Base-by-base conservation (phyloP, 2,797 vertebrate species). In the Bufotes viridis region DNA sequence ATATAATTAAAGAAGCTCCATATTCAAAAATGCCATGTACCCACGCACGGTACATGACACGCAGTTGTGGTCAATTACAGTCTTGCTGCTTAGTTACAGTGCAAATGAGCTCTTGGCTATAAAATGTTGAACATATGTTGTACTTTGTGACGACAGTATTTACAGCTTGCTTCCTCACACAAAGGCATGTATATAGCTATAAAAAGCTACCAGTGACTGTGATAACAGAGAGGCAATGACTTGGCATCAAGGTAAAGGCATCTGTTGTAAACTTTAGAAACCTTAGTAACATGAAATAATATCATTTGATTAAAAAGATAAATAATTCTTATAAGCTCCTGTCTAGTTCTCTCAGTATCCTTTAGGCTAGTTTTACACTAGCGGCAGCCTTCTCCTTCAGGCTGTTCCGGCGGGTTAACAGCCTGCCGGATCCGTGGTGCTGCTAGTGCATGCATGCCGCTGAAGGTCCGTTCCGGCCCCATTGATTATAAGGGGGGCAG, bases 51-150 rank as follows among this genome's bases (percentile, higher is more conserved):
- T 69, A 53, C 22, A 7, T 58, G 60, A 58, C 74, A 70, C 13
- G 53, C 42, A 79, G 29, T 82, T 69, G 18, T 61, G 61, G 74
- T 57, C 80, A 82, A 63, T 86, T 78, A 70, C 84, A 82, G 84
- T 78, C 76, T 69, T 29, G 61, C 87, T 86, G 88, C 80, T 88
- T 85, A 81, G 87, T 81, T 88, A 81, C 82, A 60, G 76, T 53
- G 63, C 49, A 86, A 78, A 60, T 78, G 49, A 69, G 78, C 84
- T 89, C 84, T 79, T 87, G 88, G 84, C 88, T 87, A 86, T 87
- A 78, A 89, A 78, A 82, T 87, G 84, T 72, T 58, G 88, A 89
- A 79, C 88, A 89, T 89, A 89, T 89, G 84, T 86, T 87, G 55
- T 63, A 78, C 84, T 86, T 86, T 82, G 83, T 89, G 84, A 86